Evolutionary conservation across 1,140 invertebrate genomes (phyloP).

Genomic region (Drosophila equinoxialis): DNA sequence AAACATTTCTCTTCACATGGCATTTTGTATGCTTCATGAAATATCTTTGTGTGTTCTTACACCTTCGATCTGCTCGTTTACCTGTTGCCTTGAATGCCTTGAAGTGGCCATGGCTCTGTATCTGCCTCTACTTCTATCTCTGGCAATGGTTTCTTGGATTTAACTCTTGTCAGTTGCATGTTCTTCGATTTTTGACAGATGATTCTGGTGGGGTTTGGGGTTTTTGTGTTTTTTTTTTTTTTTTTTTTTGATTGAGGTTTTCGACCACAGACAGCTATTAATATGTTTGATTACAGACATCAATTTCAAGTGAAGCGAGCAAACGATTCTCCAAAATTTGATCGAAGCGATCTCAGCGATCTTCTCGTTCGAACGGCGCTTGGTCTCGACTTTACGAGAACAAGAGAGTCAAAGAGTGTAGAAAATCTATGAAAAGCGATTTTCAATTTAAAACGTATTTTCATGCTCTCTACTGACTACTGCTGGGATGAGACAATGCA

Average conservation of each 20-base stretch:
- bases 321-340: constrained; percentile 15
- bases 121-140: constrained; percentile 10
- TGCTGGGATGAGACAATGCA: constrained; percentile 60
- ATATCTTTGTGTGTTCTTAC: constrained; percentile 70
- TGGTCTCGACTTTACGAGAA: constrained; percentile 36
- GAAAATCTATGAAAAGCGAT: constrained; percentile 49
- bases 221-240: background rate
- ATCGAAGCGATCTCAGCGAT: background rate
- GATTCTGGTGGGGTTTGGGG: constrained; percentile 47
- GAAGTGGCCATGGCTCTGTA: constrained; percentile 49
- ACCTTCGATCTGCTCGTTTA: constrained; percentile 67
- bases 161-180: constrained; percentile 71
- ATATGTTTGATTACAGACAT: constrained; percentile 78
- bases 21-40: constrained; percentile 78
- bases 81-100: constrained; percentile 59
- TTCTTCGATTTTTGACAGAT: constrained; percentile 79
- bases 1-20: constrained; percentile 58
- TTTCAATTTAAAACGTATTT: constrained; percentile 76
- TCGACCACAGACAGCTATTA: constrained; percentile 61
- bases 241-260: constrained; percentile 63
- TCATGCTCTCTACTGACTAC: constrained; percentile 49
- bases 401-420: background rate
- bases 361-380: constrained; percentile 16
- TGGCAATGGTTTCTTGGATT: constrained; percentile 29
- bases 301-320: constrained; percentile 43